These are phyloP conservation scores for Lasioglossum figueresi DNA, from an alignment of 2,888 invertebrate species.

Conservation along the genomic window DNA sequence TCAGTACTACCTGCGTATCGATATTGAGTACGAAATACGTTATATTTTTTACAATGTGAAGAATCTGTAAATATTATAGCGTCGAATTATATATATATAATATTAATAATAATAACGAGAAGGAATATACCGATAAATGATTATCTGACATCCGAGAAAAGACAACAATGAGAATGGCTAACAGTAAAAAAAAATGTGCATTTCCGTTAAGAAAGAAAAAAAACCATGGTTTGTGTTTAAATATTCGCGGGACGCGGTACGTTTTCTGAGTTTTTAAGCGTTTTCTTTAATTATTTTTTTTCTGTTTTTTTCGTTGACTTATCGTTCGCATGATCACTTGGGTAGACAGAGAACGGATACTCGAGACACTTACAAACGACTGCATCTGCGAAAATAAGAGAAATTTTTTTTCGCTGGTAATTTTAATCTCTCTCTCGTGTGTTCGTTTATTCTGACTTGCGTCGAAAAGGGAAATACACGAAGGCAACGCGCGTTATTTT, in stretches of 20 bases:
- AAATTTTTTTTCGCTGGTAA: slow-evolving; percentile 55
- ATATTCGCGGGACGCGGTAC: slow-evolving; percentile 50
- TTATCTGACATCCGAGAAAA: slow-evolving; percentile 59
- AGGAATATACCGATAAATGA: slow-evolving; percentile 62
- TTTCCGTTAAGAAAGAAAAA: slow-evolving; percentile 58
- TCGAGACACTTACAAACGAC: slow-evolving; percentile 37
- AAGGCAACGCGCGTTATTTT: slow-evolving; percentile 43
- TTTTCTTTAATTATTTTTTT: not conserved
- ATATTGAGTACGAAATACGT: slow-evolving; percentile 83
- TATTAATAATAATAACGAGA: slow-evolving; percentile 74
- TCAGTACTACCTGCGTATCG: slow-evolving; percentile 83
- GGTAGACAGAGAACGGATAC: slow-evolving; percentile 51
- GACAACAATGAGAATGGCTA: slow-evolving; percentile 72
- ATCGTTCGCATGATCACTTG: slow-evolving; percentile 49
- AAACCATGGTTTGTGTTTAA: slow-evolving; percentile 9
- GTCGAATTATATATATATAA: slow-evolving; percentile 79
- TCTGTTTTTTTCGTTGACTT: slow-evolving; percentile 41
- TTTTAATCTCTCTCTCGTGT: slow-evolving; percentile 18
- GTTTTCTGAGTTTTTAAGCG: slow-evolving; percentile 39
- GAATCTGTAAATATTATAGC: slow-evolving; percentile 83
- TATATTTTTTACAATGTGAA: slow-evolving; percentile 84
- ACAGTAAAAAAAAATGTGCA: slow-evolving; percentile 77
- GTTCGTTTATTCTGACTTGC: slow-evolving; percentile 30
- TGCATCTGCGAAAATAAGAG: slow-evolving; percentile 36
- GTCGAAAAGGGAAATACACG: slow-evolving; percentile 31